Evolutionary conservation across 2,113 vertebrate species (phyloP).

Genomic region (Oenanthe melanoleuca): DNA sequence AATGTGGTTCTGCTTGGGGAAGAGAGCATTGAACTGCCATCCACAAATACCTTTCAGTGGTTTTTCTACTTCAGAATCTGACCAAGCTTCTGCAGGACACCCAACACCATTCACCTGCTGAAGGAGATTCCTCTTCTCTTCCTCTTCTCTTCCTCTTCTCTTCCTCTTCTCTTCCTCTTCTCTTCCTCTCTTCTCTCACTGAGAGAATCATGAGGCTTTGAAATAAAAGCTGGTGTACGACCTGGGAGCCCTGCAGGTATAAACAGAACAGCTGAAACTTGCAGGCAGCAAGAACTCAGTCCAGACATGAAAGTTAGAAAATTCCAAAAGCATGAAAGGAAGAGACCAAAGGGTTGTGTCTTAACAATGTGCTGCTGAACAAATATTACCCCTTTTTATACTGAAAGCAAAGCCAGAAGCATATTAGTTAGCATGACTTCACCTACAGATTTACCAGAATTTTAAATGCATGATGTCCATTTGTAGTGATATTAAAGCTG

Average conservation of each 20-base stretch:
- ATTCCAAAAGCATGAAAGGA: background rate
- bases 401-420: background rate
- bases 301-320: background rate
- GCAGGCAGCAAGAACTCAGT: background rate
- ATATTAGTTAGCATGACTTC: background rate
- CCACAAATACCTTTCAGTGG: background rate
- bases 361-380: background rate
- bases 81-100: background rate
- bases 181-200: too few relatives aligned
- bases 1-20: background rate
- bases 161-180: background rate
- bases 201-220: background rate
- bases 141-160: background rate
- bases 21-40: background rate
- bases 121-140: background rate
- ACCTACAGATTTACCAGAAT: background rate
- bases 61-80: background rate
- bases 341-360: background rate
- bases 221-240: rapidly evolving
- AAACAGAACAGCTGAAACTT: background rate
- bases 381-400: background rate
- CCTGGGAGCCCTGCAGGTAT: background rate
- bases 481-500: background rate
- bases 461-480: background rate
- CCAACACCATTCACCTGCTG: background rate